Percentiles rank a stretch among this genome's conserved stretches.
Evolutionary conservation across 2,888 invertebrate species (phyloP).

Genomic region (Cacoxenus indagator): DNA sequence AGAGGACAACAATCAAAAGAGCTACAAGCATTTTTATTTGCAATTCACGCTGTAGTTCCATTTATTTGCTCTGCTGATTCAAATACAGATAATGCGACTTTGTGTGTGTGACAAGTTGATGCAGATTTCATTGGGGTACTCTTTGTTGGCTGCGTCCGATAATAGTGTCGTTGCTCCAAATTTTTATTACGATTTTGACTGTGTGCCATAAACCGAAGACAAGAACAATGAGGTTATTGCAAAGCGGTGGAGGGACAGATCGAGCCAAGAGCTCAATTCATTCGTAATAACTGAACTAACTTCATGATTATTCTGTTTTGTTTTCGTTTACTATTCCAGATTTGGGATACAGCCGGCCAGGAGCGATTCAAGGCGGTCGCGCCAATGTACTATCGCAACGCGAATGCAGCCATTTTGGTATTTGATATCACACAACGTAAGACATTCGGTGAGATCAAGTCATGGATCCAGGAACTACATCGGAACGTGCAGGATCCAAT

Average conservation of each 20-base stretch:
- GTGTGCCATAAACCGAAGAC: constrained; percentile 43
- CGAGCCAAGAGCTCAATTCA: neutral
- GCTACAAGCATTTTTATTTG: constrained; percentile 10
- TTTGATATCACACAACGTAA: constrained; percentile 85
- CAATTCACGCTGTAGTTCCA: constrained; percentile 42
- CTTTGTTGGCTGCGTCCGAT: constrained; percentile 42
- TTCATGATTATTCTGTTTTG: too few species aligned
- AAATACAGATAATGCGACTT: neutral
- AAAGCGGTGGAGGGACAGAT: neutral
- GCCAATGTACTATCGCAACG: constrained; percentile 94
- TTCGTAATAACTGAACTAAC: too few species aligned
- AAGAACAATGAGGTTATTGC: neutral
- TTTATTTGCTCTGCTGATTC: constrained; percentile 24
- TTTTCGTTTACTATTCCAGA: too few species aligned
- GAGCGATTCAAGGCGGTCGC: constrained; percentile 87
- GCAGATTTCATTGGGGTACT: neutral
- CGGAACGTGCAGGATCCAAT: constrained; percentile 85
- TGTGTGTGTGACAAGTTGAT: neutral
- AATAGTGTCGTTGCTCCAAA: constrained; percentile 55
- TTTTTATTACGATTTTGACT: constrained; percentile 52
- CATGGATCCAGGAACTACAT: constrained; percentile 87
- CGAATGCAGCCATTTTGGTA: constrained; percentile 89
- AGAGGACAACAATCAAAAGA: neutral
- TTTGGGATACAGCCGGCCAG: constrained; percentile 71
- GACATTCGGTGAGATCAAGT: constrained; percentile 84